A percentile compares a stretch with the other conserved stretches of the same genome.
Evolutionary conservation across 1,140 invertebrate genomes (phyloP).

Genomic region (Sitophilus oryzae): DNA sequence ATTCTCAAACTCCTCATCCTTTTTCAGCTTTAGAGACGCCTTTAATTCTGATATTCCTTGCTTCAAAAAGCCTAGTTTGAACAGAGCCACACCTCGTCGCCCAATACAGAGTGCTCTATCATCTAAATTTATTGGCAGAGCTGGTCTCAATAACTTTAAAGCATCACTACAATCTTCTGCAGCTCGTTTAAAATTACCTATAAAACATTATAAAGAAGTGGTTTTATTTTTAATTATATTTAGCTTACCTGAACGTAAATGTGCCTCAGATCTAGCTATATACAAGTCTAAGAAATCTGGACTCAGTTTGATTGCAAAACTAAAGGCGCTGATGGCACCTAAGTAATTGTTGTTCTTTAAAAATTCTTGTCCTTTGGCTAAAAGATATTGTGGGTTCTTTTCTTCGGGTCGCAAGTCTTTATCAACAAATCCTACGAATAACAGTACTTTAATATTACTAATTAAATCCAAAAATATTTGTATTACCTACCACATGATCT

Average conservation of each 20-base stretch:
- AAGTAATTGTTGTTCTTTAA: slow-evolving; percentile 68
- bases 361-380: slow-evolving; percentile 76
- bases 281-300: slow-evolving; percentile 68
- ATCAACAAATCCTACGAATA: slow-evolving; percentile 50
- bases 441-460: neutral
- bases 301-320: slow-evolving; percentile 69
- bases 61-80: slow-evolving; percentile 60
- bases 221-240: too few species aligned
- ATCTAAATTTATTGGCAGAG: slow-evolving; percentile 62
- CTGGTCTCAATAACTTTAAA: slow-evolving; percentile 65
- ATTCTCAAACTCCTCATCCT: slow-evolving; percentile 16
- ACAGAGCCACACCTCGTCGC: slow-evolving; percentile 64
- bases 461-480: neutral
- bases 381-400: slow-evolving; percentile 74
- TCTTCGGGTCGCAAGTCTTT: slow-evolving; percentile 76
- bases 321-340: slow-evolving; percentile 74
- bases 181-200: slow-evolving; percentile 32
- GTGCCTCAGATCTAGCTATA: slow-evolving; percentile 68
- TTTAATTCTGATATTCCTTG: slow-evolving; percentile 72
- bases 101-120: slow-evolving; percentile 64
- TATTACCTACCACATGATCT: slow-evolving; percentile 55
- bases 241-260: slow-evolving; percentile 63
- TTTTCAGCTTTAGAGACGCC: slow-evolving; percentile 56
- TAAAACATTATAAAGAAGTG: slow-evolving; percentile 10
- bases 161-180: slow-evolving; percentile 54